Base-by-base conservation (phyloP, 2,888 invertebrate species). In the Melinaea marsaeus region DNA sequence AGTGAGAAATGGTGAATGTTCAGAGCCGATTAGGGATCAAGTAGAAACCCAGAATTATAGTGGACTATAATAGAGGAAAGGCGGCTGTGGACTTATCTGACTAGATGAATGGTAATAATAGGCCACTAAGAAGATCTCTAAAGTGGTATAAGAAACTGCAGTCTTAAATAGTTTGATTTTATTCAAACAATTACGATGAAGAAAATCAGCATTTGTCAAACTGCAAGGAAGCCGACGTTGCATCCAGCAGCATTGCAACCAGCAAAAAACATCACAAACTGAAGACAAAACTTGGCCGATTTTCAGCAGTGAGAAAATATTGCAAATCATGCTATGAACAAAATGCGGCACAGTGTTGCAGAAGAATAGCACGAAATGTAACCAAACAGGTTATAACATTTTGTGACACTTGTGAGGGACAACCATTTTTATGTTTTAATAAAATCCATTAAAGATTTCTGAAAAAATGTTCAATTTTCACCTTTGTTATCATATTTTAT, bases 41-140 rank as follows among this genome's bases (percentile, higher is more conserved):
- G 47, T 54, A 13, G 45, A 71, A 71, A 61, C 74, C 75, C 22
- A 61, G 70, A 64, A 72, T 73, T 37, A 64, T 76, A 34, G 47
- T 74, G 13, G 77, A 66, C 58, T 78, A 79, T 59, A 76, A 78
- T 65, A 69, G 62, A 60, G 66, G 65, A 34, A 62, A 58, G 42
- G n/a, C 54, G 42, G 62, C 62, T 9, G 62, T 62, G 46, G 62
- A 62, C 47, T 60, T 69, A 34, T 64, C 61, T 34, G 68, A 68
- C 46, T 61, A 68, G 59, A 68, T 66, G 66, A 42, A 57, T 7
- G 60, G 64, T 42, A 64, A 67, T 46, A 56, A 58, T 11, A 61
- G 55, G 22, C 62, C 64, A 48, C 57, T 67, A 35, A 58, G 61
- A 13, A 67, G 63, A 58, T 63, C 64, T 60, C 47, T 46, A 45